Evolutionary conservation across 2,797 vertebrate species (phyloP).

Genomic region (Acanthopagrus latus): DNA sequence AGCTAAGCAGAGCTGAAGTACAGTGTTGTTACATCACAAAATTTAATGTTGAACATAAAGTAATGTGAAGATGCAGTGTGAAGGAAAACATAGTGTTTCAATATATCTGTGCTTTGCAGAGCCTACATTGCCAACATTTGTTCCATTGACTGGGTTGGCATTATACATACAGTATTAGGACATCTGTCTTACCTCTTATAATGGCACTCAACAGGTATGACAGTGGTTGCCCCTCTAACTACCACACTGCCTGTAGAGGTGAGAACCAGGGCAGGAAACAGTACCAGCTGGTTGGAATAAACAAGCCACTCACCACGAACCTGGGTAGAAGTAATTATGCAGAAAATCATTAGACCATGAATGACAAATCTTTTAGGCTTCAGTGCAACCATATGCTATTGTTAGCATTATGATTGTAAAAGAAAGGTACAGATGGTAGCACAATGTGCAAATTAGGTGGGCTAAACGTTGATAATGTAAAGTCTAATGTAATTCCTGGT

Average conservation of each 20-base stretch:
- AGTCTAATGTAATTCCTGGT: neutral
- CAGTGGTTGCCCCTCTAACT: slow-evolving; percentile 22
- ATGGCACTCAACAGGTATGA: slow-evolving; percentile 72
- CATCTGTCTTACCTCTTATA: slow-evolving; percentile 63
- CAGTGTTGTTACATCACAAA: no score
- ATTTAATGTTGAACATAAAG: no score
- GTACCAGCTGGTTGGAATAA: slow-evolving; percentile 72
- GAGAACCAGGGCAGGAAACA: slow-evolving; percentile 49
- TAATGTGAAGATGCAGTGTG: no score
- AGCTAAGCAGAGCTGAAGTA: no score
- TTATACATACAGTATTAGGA: neutral
- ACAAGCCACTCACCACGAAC: slow-evolving; percentile 68
- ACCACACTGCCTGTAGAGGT: slow-evolving; percentile 44
- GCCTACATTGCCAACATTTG: no score
- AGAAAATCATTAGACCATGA: neutral
- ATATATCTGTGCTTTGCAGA: no score
- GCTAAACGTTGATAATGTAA: no score
- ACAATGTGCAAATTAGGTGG: neutral
- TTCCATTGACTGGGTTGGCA: no score
- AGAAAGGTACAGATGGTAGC: neutral
- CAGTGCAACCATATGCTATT: neutral
- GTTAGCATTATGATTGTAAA: neutral
- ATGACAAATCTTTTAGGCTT: no score
- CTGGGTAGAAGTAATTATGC: slow-evolving; percentile 20
- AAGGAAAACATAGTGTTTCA: no score